Evolutionary conservation across 2,113 vertebrate species (phyloP).

Genomic region (Pseudopipra pipra): DNA sequence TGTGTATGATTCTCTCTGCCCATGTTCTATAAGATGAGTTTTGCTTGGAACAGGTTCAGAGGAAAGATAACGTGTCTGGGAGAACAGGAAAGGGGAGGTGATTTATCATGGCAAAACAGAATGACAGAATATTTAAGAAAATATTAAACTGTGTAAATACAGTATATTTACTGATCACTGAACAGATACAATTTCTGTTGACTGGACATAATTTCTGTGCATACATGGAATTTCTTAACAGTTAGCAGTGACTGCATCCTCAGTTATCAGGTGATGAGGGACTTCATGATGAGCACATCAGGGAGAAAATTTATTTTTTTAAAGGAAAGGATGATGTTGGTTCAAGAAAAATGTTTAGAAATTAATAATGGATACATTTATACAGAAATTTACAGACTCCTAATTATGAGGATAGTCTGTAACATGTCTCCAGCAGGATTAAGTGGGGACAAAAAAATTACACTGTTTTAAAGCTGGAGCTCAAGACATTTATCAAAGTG

Average conservation of each 20-base stretch:
- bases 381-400: background rate
- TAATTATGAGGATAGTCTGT: background rate
- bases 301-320: background rate
- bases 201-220: background rate
- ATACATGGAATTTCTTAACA: background rate
- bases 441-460: background rate
- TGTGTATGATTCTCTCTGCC: background rate
- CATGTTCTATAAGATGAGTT: background rate
- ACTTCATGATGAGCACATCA: background rate
- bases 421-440: background rate
- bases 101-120: background rate
- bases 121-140: background rate
- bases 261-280: background rate
- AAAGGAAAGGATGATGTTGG: background rate
- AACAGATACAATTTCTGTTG: background rate
- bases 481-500: background rate
- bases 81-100: background rate
- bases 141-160: background rate
- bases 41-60: background rate
- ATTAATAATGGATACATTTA: background rate
- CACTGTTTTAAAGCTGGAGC: background rate
- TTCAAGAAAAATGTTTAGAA: background rate
- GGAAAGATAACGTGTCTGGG: background rate
- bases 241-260: background rate
- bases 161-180: background rate